A percentile compares a stretch with the other conserved stretches of the same genome.
phyloP scores from a whole-genome alignment of 2,113 vertebrate genomes.

The Azemiops feae region DNA sequence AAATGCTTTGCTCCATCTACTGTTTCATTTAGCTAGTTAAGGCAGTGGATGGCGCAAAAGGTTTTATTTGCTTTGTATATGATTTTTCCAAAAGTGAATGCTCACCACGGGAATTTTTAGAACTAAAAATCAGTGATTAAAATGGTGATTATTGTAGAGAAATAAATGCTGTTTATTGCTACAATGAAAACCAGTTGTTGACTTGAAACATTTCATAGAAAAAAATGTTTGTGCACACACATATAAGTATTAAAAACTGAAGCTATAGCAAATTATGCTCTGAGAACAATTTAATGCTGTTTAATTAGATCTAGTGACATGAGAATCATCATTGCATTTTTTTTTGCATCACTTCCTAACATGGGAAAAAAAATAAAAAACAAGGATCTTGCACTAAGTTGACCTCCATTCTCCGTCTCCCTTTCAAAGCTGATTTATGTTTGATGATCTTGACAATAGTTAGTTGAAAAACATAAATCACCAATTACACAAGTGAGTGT shows the following conservation, averaged over 20 bases:
- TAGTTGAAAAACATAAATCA: not conserved
- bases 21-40: not conserved
- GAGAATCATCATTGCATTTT: constrained; percentile 37
- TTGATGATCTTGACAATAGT: not conserved
- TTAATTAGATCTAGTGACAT: constrained; percentile 26
- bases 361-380: not conserved
- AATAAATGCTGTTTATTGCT: constrained; percentile 16
- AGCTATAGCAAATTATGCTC: not conserved
- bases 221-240: not conserved
- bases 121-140: constrained; percentile 11
- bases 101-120: constrained; percentile 21
- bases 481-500: not conserved
- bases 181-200: constrained; percentile 5
- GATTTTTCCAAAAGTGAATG: not conserved
- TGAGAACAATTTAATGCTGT: constrained; percentile 36
- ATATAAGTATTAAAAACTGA: constrained; percentile 9
- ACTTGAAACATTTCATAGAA: constrained; percentile 11
- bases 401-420: not conserved
- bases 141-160: constrained; percentile 3
- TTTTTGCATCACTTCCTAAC: not conserved
- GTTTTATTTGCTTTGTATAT: not conserved
- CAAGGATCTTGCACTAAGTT: not conserved
- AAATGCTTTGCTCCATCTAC: not conserved
- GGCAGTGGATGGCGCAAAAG: not conserved
- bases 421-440: not conserved